phyloP scores from a whole-genome alignment of 2,113 vertebrate species.

The Megaleporinus macrocephalus region DNA sequence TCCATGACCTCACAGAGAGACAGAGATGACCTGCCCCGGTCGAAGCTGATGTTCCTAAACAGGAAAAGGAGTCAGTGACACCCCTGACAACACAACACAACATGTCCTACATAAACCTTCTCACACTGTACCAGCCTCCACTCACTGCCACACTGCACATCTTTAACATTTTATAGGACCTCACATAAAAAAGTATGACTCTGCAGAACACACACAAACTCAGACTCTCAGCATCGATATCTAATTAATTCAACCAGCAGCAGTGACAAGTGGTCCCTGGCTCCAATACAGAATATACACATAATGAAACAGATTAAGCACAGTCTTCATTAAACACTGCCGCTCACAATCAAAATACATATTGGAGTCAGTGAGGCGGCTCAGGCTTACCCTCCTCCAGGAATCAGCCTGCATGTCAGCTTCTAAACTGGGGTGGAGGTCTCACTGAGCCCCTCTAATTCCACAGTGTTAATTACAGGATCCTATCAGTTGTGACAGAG shows the following conservation, averaged over 20 bases:
- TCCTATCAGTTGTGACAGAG: constrained; percentile 47
- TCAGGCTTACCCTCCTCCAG: background rate
- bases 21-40: constrained; percentile 1
- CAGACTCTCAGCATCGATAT: too few species aligned
- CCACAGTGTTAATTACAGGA: constrained; percentile 50
- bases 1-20: constrained; percentile 29
- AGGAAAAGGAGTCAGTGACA: background rate
- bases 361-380: constrained; percentile 16
- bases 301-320: background rate
- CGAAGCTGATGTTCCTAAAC: background rate
- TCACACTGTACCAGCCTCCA: too few species aligned
- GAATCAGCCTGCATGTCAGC: background rate
- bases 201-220: too few species aligned
- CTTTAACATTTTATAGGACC: too few species aligned
- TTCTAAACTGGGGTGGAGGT: background rate
- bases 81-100: background rate
- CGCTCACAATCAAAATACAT: constrained; percentile 13
- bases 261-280: too few species aligned
- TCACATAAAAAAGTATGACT: too few species aligned
- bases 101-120: background rate
- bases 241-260: too few species aligned
- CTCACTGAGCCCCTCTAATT: constrained; percentile 13
- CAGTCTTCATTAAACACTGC: constrained; percentile 25
- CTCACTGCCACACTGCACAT: too few species aligned
- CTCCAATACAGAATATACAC: background rate